A percentile compares a stretch with the other conserved stretches of the same genome.
Conservation (phyloP, 2,888 invertebrate genomes). For the Orthonevra nobilis region DNA sequence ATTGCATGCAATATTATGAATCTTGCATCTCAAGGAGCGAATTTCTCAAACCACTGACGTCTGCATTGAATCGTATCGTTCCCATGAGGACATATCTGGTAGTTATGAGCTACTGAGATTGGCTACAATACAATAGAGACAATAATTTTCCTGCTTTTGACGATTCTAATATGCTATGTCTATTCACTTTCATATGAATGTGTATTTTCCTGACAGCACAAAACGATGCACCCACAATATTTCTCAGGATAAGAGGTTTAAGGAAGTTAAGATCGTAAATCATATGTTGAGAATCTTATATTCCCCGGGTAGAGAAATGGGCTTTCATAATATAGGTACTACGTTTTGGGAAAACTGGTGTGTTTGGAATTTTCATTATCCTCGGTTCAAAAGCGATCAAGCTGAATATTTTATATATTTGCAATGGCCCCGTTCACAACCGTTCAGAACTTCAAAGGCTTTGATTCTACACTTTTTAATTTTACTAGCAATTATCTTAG, state of each 20-base stretch:
- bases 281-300: neutral
- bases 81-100: constrained; percentile 21
- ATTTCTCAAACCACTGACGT: constrained; percentile 9
- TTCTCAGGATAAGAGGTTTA: constrained; percentile 17
- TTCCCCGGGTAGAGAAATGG: neutral
- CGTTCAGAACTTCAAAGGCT: too few species aligned
- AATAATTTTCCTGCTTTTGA: constrained; percentile 10
- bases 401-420: too few species aligned
- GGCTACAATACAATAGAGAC: constrained; percentile 8
- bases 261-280: neutral
- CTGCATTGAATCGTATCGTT: constrained; percentile 34
- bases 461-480: too few species aligned
- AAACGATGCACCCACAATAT: constrained; percentile 2
- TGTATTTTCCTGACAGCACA: neutral
- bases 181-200: constrained; percentile 11
- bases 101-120: constrained; percentile 32
- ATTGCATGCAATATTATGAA: constrained; percentile 5
- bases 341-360: too few species aligned
- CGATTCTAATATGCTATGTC: neutral
- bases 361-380: too few species aligned
- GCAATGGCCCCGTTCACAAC: too few species aligned
- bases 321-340: neutral
- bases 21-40: constrained; percentile 22
- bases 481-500: too few species aligned
- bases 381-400: too few species aligned